Conservation (phyloP, 2,113 vertebrate species). For the Gulo gulo region DNA sequence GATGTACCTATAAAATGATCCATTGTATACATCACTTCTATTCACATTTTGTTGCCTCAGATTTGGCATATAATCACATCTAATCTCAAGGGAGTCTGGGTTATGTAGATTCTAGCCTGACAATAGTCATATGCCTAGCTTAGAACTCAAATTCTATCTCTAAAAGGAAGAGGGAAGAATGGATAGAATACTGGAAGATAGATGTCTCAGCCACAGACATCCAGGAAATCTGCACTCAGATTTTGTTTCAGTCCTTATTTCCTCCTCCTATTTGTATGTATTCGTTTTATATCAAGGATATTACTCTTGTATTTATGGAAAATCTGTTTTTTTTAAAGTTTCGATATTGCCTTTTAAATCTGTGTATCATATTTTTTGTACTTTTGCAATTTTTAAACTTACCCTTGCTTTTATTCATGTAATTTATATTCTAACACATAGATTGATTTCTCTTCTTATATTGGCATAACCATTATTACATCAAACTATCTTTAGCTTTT, state of each 20-base stretch:
- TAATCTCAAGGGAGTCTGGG: not conserved
- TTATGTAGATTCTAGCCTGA: not conserved
- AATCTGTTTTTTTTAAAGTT: not conserved
- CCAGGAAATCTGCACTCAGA: not conserved
- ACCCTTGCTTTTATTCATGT: not conserved
- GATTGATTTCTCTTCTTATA: not conserved
- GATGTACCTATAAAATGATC: not conserved
- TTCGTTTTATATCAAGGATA: not conserved
- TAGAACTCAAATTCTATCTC: not conserved
- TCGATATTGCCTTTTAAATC: not conserved
- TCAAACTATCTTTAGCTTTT: not conserved
- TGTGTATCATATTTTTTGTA: not conserved
- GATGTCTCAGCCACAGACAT: not conserved
- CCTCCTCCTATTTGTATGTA: not conserved
- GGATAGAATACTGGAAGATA: not conserved
- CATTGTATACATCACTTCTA: not conserved
- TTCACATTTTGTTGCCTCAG: not conserved
- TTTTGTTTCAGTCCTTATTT: not conserved
- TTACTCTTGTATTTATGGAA: not conserved
- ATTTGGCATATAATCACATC: not conserved
- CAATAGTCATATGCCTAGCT: not conserved
- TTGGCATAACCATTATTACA: not conserved
- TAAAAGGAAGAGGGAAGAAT: not conserved
- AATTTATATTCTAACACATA: not conserved
- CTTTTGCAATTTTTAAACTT: not conserved